phyloP scores from a whole-genome alignment of 2,888 invertebrate genomes.

The Alviniconcha strummeri region DNA sequence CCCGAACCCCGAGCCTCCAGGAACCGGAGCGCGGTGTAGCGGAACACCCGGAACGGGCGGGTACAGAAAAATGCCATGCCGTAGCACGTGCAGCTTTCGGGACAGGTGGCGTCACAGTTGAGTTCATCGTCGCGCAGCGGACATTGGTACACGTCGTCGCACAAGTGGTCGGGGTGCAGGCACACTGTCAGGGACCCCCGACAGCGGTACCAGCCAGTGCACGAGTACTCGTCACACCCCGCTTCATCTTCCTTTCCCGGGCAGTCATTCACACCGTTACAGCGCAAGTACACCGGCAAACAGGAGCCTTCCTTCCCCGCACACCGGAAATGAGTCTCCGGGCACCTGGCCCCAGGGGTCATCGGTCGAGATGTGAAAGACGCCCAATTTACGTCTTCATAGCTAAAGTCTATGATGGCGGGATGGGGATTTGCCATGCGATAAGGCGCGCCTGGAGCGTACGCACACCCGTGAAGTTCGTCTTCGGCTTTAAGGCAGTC shows the following conservation, averaged over 20 bases:
- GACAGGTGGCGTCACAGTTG: neutral
- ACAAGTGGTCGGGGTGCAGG: slow-evolving; percentile 12
- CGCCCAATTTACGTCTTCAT: too few relatives aligned
- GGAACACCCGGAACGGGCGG: neutral
- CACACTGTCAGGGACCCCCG: neutral
- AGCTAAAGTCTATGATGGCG: too few relatives aligned
- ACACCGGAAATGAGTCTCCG: too few relatives aligned
- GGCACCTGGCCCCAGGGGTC: too few relatives aligned
- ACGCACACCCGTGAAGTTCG: too few relatives aligned
- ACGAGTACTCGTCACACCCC: neutral
- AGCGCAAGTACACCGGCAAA: slow-evolving; percentile 8
- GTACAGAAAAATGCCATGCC: neutral
- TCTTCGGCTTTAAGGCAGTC: too few relatives aligned
- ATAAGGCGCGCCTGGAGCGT: too few relatives aligned
- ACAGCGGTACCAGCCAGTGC: slow-evolving; percentile 6
- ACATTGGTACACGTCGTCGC: slow-evolving; percentile 8
- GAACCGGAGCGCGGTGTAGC: neutral
- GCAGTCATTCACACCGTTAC: slow-evolving; percentile 5
- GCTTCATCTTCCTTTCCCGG: neutral
- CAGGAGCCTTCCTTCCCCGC: neutral
- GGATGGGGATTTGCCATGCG: too few relatives aligned
- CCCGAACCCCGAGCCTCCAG: neutral
- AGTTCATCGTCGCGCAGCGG: neutral
- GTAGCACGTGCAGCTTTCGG: neutral
- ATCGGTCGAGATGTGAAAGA: too few relatives aligned